Base-by-base conservation (phyloP, 1,140 invertebrate species). In the Mizuhopecten yessoensis region DNA sequence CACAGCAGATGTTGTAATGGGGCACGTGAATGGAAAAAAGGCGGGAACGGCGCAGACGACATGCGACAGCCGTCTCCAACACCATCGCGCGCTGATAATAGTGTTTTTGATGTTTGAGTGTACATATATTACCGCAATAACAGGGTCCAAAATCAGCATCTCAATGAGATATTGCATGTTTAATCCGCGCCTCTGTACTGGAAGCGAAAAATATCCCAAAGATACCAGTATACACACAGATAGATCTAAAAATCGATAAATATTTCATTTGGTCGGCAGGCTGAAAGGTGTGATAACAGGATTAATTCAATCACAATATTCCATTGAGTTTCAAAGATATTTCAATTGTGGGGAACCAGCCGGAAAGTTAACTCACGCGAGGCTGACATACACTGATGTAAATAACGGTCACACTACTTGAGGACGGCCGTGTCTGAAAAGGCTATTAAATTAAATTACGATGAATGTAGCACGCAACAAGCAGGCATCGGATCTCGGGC, bases 91-190 rank as follows among this genome's bases (percentile, higher is more conserved):
- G n/a, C 57, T 75, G 57, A 75, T 75, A n/a, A 75, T 75, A 75
- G 23, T 29, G 57, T 75, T 75, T 49, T 75, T 75, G 57, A 75
- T 75, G n/a, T 75, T 75, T 75, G 57, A 75, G 0, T 29, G n/a
- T 75, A 75, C 45, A 49, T 75, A 45, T 45, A 75, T 29, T 75
- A n/a, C 5, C 57, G 5, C 20, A 75, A 75, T 29, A 29, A n/a
- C 57, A 75, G 57, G n/a, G 57, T 29, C n/a, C 57, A 29, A 75
- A 75, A 29, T 75, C 11, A 75, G 1, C 57, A 75, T 75, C 29
- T 75, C 57, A 75, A 75, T 75, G 57, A 29, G 57, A 75, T 75
- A 75, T 75, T 75, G 57, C 57, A 75, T 75, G 57, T 75, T 75
- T 75, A 29, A 75, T 75, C 57, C 57, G n/a, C 57, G 57, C 17